Base-by-base conservation (phyloP, 2,797 vertebrate genomes). In the Onychomys arenicola region DNA sequence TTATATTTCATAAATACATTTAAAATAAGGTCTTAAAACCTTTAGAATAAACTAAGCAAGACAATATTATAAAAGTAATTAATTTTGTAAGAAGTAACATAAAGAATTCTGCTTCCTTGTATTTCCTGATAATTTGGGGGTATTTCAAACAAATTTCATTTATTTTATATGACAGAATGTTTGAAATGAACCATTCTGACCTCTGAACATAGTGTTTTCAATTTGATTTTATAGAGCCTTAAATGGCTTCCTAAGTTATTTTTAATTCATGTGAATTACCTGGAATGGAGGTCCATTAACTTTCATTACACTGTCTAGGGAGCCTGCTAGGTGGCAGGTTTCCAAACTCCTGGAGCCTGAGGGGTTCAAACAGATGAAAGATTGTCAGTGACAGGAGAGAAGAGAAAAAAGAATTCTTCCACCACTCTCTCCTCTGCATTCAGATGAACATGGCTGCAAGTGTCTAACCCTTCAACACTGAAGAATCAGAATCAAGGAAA, bases 261-360 rank as follows among this genome's bases (percentile, higher is more conserved):
- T 98, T 96, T 98, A 98, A 98, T 98, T 98, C 94, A 75, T 88
- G 23, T 8, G 90, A 97, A 89, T 98, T 97, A 95, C 80, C 65
- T 75, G 95, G 97, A 97, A 93, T 9, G 88, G 92, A 97, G 94
- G 46, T 96, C 91, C 92, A 92, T 98, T 98, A 98, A 97, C 96
- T 97, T 98, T 97, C 93, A 89, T 97, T 97, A 93, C 61, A n/a
- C 85, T 80, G 76, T 78, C 93, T 97, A 73, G 65, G 82, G 86
- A 90, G 55, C 95, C 96, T 23, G 1, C 16, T 87, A n/a, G 25
- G 43, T 97, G 97, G 96, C 94, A 37, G 69, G 23, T 17, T 92
- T 92, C 94, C 97, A 94, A 81, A 89, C 57, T 96, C 87, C 57
- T 76, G 25, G 71, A 86, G 55, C 40, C 32, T 46, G 40, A 43